Base-by-base conservation (phyloP, 2,113 vertebrate genomes). In the Epinephelus moara region DNA sequence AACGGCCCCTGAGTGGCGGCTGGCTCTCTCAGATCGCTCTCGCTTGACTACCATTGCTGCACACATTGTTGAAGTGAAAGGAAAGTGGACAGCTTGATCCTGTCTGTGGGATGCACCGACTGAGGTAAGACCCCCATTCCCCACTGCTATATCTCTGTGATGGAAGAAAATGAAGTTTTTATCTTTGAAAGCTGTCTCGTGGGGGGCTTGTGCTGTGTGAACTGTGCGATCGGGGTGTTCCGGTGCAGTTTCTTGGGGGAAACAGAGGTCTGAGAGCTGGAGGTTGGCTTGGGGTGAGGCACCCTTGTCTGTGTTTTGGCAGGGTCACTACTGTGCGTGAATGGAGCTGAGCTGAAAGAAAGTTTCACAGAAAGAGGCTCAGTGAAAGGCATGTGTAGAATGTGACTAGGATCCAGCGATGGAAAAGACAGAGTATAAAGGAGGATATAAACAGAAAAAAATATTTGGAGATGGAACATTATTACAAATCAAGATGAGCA, bases 371-470 rank as follows among this genome's bases (percentile, higher is more conserved):
- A 92, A 92, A 92, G 93, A 84, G 93, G 84, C 85, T 93, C 89
- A 85, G 89, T 69, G 83, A 85, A 91, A 95, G 91, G 93, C 93
- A 95, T 94, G 94, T 86, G 91, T 81, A 94, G 93, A 95, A 95
- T 95, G 92, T 86, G 82, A 90, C 88, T 42, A 78, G 81, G 85
- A 33, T 75, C 15, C 61, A 60, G 87, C 70, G 79, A 47, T 23
- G 33, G 33, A 84, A 84, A 81, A 80, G 75, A 85, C 56, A 62
- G 47, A 61, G 53, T 45, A 61, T 66, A 4, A 56, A 50, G 19
- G 15, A 49, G 78, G 50, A 78, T 23, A 66, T 25, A 21, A 10
- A 73, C 5, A 11, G 30, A 66, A 50, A 62, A 52, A 64, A 23
- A 60, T 30, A 17, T 14, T 70, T 21, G 12, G 42, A 40, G 27